Evolutionary conservation across 92 coral and sea anemone species (phyloP).

Genomic region (Muricea muricata): DNA sequence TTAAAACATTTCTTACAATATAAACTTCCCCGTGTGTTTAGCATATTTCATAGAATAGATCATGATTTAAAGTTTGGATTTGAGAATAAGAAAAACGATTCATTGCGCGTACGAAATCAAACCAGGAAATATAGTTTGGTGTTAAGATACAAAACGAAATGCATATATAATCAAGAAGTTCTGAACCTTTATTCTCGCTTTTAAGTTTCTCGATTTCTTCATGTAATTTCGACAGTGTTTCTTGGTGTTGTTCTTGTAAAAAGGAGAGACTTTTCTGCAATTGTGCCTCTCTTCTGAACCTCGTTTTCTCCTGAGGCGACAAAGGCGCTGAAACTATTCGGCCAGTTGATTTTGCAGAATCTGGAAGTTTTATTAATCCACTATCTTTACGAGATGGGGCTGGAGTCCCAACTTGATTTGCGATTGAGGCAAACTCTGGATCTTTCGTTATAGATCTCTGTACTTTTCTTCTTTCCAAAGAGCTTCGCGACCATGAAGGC

Average conservation of each 20-base stretch:
- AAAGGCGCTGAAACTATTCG: constrained; percentile 94
- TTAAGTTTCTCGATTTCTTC: constrained; percentile 90
- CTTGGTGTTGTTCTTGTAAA: constrained; percentile 83
- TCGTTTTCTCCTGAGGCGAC: constrained; percentile 64
- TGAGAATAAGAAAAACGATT: not conserved
- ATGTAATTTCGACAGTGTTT: constrained; percentile 81
- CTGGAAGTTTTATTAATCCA: constrained; percentile 44
- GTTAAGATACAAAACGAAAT: too few relatives aligned
- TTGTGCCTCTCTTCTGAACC: constrained; percentile 67
- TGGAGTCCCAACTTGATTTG: constrained; percentile 23
- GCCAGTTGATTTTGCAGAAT: constrained; percentile 33
- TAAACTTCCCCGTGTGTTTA: not conserved
- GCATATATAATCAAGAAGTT: not conserved
- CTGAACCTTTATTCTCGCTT: constrained; percentile 94
- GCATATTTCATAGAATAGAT: not conserved
- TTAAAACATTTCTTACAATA: not conserved
- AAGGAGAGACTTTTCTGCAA: constrained; percentile 84
- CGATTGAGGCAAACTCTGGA: constrained; percentile 68
- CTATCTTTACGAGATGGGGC: constrained; percentile 33
- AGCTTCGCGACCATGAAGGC: constrained; percentile 98
- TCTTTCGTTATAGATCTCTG: constrained; percentile 90
- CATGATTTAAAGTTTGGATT: not conserved
- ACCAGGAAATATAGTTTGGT: too few relatives aligned
- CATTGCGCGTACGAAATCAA: too few relatives aligned
- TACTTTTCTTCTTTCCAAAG: constrained; percentile 84